Evolutionary conservation across 2,113 vertebrate genomes (phyloP), one percentile per base, ranked within the genome.

Genomic region (Bos taurus): DNA sequence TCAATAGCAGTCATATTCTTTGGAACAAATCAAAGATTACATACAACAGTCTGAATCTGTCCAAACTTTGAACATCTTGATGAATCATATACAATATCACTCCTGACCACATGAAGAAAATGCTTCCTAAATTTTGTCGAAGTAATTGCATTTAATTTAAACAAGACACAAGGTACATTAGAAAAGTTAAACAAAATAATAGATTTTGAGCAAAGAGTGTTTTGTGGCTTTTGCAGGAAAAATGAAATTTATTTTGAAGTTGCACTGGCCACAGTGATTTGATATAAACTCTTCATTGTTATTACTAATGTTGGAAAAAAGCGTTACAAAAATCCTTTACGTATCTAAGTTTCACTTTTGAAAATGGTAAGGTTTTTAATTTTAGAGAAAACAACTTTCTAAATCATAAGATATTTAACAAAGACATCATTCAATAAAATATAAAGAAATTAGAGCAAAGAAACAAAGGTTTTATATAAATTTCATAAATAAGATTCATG

Each of bases 341-440:
- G 48, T 46, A 46, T 57, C 56, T 62, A 52, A 30, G 23, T 93
- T 93, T 93, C 50, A 67, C n/a, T 85, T 85, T 67, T 36, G 26
- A 54, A 84, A 78, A 84, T 30, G 62, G 46, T 30, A n/a, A 1
- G 19, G 87, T 86, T 59, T 87, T 60, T 88, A 74, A 46, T 94
- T 87, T 87, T 87, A 91, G 50, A 59, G 74, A 87, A 81, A 90
- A n/a, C 10, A 59, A 6, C 28, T 91, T 91, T 94, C 15, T 90
- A 86, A 90, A 87, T 87, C 33, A 52, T 94, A 96, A 90, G 19
- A 8, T 94, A 59, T 90, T 94, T 64, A 91, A 94, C 25, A 87
- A 90, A 50, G 88, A 40, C 86, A 59, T 10, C 71, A 71, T 54
- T 87, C 16, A 14, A 91, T 56, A 59, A 91, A 71, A 59, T 46